Evolutionary conservation across 1,140 invertebrate species (phyloP), one percentile per base, ranked within the genome.

Genomic region (Rhyzopertha dominica): DNA sequence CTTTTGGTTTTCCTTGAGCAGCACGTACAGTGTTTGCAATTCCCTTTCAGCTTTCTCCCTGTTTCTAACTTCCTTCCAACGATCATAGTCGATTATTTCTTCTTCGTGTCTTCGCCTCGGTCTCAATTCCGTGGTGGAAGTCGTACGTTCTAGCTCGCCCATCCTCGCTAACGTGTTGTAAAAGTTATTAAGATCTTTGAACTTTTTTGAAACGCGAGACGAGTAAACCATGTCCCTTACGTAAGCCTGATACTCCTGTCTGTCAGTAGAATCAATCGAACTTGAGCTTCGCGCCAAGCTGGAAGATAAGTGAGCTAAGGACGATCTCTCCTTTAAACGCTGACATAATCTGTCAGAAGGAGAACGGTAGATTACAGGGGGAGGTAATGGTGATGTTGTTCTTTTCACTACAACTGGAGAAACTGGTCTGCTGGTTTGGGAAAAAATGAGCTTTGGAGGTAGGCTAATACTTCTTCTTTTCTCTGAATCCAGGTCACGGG

Each of bases 131-230:
- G 70, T 73, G 2, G 70, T 76, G 1, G 81, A 85, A 2, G 85
- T 82, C 7, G 81, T 80, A 52, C 78, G 80, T 69, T 91, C 87
- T 22, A 96, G 70, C 49, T 90, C 77, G 0, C 81, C 83, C 31
- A 94, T 81, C 60, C 88, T 78, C 67, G 94, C 91, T 24, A 95
- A 73, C 50, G 83, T 89, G 19, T 80, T 73, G 63, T 93, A 95
- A 63, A 94, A 88, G 30, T 85, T 81, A 61, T 87, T 84, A 4
- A 96, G 70, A 46, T 91, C 88, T 44, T 82, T 80, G 67, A 95
- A 95, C 35, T 84, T 78, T 43, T 84, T 81, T 1, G 85, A 90
- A 60, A 81, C 82, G 29, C 75, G 76, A 53, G 78, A 79, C 1
- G 79, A 79, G 61, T 89, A 83, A 43, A 85, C 66, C 43, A 84